Conservation (phyloP, 2,113 vertebrate genomes). For the Polyodon spathula region DNA sequence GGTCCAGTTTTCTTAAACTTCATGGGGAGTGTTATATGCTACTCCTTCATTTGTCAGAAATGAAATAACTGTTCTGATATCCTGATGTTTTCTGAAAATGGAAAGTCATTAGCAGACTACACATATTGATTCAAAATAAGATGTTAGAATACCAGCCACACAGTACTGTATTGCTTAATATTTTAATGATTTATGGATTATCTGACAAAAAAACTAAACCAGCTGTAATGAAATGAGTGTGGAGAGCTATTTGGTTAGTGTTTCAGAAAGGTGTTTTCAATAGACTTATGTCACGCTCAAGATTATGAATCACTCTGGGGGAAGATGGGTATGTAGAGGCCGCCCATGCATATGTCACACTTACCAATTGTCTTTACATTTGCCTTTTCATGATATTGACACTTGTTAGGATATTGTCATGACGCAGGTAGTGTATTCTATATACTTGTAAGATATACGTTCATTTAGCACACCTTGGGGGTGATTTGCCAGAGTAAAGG, state of each 20-base stretch:
- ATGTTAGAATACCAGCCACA: constrained; percentile 10
- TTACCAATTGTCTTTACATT: no score
- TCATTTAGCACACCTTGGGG: no score
- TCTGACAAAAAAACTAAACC: neutral
- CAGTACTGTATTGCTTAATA: constrained; percentile 21
- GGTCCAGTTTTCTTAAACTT: neutral
- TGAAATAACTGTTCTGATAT: neutral
- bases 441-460: no score
- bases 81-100: neutral
- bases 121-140: constrained; percentile 16
- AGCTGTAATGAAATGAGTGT: constrained; percentile 15
- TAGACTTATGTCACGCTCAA: no score
- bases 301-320: no score
- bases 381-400: no score
- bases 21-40: neutral
- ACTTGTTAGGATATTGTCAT: no score
- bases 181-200: constrained; percentile 27
- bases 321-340: no score
- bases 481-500: no score
- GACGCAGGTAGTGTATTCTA: no score
- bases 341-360: no score
- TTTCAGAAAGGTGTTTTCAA: constrained; percentile 9
- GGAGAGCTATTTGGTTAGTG: neutral
- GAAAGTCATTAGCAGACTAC: neutral
- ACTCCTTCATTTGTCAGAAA: neutral